These are phyloP conservation scores for Bimastos eiseni DNA, from an alignment of 2,888 invertebrate species.

Conservation along the genomic window DNA sequence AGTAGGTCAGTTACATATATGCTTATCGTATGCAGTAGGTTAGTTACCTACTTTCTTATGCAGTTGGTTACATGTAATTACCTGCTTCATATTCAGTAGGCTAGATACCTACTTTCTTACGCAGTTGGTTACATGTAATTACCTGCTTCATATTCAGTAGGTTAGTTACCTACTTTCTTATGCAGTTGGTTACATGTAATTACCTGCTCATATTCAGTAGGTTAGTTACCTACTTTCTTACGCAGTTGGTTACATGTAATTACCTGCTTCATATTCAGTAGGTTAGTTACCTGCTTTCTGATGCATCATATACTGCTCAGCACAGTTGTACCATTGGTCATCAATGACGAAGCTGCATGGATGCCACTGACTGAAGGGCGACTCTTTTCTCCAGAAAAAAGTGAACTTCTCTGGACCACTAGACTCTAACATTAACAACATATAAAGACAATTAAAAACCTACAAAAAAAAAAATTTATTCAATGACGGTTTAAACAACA, in stretches of 20 bases:
- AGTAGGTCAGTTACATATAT: too few species aligned
- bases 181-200: too few species aligned
- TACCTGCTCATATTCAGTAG: not conserved
- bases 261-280: not conserved
- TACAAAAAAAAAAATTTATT: too few species aligned
- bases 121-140: too few species aligned
- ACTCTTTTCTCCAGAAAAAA: constrained; percentile 37
- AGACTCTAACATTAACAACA: too few species aligned
- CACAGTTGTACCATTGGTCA: constrained; percentile 39
- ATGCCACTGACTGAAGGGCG: constrained; percentile 44
- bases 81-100: not conserved
- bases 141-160: not conserved
- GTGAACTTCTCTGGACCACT: constrained; percentile 32
- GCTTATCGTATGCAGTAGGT: not conserved
- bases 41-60: constrained; percentile 43
- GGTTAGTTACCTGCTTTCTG: constrained; percentile 42
- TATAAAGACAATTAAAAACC: too few species aligned
- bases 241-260: too few species aligned
- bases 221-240: constrained; percentile 42
- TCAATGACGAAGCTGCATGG: constrained; percentile 40
- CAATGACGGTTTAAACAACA: too few species aligned
- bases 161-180: constrained; percentile 42
- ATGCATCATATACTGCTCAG: constrained; percentile 46
- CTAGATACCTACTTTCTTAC: constrained; percentile 43
- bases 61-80: too few species aligned